Conservation (phyloP, 1,140 invertebrate species). For the Pemphigus obesinymphae region DNA sequence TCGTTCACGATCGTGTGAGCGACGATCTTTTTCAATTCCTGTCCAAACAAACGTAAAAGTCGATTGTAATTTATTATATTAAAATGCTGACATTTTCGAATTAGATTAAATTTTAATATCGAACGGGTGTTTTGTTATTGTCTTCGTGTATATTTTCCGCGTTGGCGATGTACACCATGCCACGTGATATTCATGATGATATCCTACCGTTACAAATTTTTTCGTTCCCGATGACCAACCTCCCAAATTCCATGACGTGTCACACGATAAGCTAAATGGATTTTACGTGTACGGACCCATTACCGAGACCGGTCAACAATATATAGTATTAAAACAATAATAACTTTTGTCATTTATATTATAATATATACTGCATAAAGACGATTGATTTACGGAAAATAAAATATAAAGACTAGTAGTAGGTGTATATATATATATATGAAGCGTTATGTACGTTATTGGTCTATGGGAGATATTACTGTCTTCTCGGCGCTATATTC, state of each 20-base stretch:
- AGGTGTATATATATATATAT: too few species aligned
- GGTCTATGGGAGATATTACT: not conserved
- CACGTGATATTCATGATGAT: not conserved
- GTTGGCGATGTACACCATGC: not conserved
- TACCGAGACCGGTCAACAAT: not conserved
- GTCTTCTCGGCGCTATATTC: too few species aligned
- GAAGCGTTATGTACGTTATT: too few species aligned
- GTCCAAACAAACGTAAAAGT: conserved; percentile 33
- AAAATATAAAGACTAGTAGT: not conserved
- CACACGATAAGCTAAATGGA: conserved; percentile 24
- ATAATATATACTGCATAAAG: not conserved
- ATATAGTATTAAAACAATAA: not conserved
- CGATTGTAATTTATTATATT: not conserved
- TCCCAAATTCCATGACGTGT: not conserved
- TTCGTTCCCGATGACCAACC: too few species aligned
- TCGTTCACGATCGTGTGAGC: conserved; percentile 67
- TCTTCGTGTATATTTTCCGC: not conserved
- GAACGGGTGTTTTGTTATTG: not conserved
- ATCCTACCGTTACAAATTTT: not conserved
- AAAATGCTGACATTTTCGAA: not conserved
- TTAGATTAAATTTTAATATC: not conserved
- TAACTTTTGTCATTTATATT: not conserved
- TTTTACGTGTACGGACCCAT: conserved; percentile 14
- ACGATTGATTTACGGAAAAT: not conserved
- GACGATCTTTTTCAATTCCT: conserved; percentile 68